These are phyloP conservation scores for Brachymystax lenok DNA, from an alignment of 2,797 vertebrate genomes.

Conservation along the genomic window DNA sequence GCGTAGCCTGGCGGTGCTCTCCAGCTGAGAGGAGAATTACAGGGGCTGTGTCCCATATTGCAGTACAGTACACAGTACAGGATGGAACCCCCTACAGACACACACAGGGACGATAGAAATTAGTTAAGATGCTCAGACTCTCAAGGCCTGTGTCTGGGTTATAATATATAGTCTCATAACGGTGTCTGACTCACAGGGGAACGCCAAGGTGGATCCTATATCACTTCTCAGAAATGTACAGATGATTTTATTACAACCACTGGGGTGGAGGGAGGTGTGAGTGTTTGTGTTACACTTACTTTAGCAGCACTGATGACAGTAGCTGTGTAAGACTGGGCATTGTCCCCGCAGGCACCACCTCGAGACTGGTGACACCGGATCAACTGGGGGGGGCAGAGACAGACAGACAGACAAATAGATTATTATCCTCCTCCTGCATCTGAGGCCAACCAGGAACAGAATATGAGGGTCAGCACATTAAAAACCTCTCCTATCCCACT, in stretches of 20 bases:
- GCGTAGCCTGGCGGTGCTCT: conserved; percentile 9
- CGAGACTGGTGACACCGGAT: conserved; percentile 98
- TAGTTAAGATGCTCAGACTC: too few species aligned
- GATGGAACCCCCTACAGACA: neutral
- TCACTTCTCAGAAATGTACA: conserved; percentile 52
- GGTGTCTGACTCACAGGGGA: conserved; percentile 21
- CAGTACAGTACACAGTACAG: too few species aligned
- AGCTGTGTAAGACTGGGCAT: conserved; percentile 97
- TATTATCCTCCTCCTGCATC: too few species aligned
- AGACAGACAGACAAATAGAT: neutral
- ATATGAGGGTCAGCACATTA: too few species aligned
- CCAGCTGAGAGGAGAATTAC: conserved; percentile 28
- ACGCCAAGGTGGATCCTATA: conserved; percentile 52
- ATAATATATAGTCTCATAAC: conserved; percentile 71
- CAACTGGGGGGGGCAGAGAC: conserved; percentile 71
- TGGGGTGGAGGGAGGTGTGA: neutral
- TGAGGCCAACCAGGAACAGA: too few species aligned
- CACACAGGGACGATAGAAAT: too few species aligned
- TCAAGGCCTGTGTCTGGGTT: conserved; percentile 21
- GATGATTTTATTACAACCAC: neutral
- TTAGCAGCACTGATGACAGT: conserved; percentile 99
- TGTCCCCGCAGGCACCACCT: conserved; percentile 96
- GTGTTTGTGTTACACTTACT: conserved; percentile 77
- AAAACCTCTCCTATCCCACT: too few species aligned
- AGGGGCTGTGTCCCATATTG: too few species aligned